Percentiles rank a stretch among this genome's conserved stretches.
These are phyloP conservation scores for Troglohyphantes excavatus DNA, from an alignment of 2,888 invertebrate genomes.

Conservation along the genomic window DNA sequence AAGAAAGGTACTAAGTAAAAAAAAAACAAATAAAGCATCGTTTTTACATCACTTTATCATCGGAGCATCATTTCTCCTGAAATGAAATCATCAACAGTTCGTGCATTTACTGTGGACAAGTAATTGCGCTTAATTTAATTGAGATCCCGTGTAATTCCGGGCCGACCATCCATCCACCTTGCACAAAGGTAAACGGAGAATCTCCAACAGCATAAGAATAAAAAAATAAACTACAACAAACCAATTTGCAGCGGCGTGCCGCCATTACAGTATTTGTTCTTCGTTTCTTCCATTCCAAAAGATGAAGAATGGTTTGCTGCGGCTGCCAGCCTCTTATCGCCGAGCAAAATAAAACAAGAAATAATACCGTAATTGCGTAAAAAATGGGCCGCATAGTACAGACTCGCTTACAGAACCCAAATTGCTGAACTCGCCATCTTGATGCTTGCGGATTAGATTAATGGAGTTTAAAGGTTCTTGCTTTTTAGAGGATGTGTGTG, in stretches of 20 bases:
- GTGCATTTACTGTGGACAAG: slow-evolving; percentile 66
- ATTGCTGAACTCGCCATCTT: slow-evolving; percentile 26
- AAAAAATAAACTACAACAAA: slow-evolving; percentile 53
- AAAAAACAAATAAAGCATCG: slow-evolving; percentile 45
- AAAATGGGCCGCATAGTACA: slow-evolving; percentile 60
- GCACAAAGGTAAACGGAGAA: slow-evolving; percentile 19
- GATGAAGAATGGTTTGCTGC: slow-evolving; percentile 66
- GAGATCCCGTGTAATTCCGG: slow-evolving; percentile 70
- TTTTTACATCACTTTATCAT: slow-evolving; percentile 66
- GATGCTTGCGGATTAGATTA: slow-evolving; percentile 69
- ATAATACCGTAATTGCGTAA: slow-evolving; percentile 62
- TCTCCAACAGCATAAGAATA: too few species aligned
- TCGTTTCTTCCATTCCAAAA: slow-evolving; percentile 34
- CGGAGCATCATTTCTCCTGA: slow-evolving; percentile 31
- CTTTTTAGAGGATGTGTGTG: slow-evolving; percentile 37
- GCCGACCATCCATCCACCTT: slow-evolving; percentile 37
- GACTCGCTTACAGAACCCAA: slow-evolving; percentile 42
- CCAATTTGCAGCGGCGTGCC: slow-evolving; percentile 65
- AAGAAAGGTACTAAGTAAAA: slow-evolving; percentile 4
- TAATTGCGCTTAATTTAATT: slow-evolving; percentile 78
- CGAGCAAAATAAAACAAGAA: slow-evolving; percentile 35
- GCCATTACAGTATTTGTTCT: slow-evolving; percentile 61
- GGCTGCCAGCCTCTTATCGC: slow-evolving; percentile 71
- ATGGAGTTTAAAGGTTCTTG: slow-evolving; percentile 44
- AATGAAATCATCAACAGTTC: slow-evolving; percentile 77